Conservation (phyloP, 1,140 invertebrate genomes). For the Caerostris extrusa region DNA sequence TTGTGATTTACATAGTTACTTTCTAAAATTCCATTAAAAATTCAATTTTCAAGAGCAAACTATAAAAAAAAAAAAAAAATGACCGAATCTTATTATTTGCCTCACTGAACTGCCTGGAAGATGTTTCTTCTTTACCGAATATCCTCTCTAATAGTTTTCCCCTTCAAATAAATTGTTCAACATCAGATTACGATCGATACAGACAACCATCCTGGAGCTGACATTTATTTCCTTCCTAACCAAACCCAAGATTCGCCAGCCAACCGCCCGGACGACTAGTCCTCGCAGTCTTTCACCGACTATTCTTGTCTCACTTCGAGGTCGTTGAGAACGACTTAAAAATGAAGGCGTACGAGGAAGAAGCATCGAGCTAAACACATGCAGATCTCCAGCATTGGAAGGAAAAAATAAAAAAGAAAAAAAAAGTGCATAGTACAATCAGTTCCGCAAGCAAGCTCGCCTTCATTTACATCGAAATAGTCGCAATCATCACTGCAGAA, state of each 20-base stretch:
- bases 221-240: neutral
- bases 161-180: neutral
- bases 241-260: neutral
- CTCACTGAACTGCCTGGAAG: neutral
- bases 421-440: neutral
- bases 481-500: conserved; percentile 50
- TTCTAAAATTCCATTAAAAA: neutral
- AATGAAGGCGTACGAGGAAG: neutral
- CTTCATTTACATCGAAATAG: conserved; percentile 68
- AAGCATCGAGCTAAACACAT: neutral
- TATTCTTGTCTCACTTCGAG: neutral
- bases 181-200: neutral
- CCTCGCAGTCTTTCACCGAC: neutral
- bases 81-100: neutral
- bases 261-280: no score
- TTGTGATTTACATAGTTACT: no score
- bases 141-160: neutral
- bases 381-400: neutral
- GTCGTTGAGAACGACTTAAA: neutral
- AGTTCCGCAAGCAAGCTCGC: conserved; percentile 44
- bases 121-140: neutral
- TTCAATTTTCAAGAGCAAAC: neutral
- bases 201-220: neutral
- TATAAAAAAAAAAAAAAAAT: neutral
- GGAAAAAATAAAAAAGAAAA: neutral